These are phyloP conservation scores for Elachura formosa DNA, from an alignment of 2,113 vertebrate genomes.

Conservation along the genomic window DNA sequence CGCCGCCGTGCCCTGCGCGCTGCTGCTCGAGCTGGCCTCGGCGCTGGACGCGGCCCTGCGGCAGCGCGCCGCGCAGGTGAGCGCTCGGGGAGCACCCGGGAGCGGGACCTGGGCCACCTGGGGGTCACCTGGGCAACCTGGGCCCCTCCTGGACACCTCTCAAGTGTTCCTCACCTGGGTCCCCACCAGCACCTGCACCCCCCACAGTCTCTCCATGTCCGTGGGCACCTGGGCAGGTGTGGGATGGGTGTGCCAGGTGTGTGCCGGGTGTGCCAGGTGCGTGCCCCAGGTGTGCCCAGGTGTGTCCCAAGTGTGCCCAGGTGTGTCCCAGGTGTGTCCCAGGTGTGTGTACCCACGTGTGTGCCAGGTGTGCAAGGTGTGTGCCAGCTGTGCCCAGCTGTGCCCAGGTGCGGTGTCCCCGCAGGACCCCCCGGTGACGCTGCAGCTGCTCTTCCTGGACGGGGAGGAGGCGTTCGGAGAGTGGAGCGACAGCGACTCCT, in stretches of 20 bases:
- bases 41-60: conserved; percentile 67
- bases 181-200: too few relatives aligned
- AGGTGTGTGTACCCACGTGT: not conserved
- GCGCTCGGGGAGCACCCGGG: too few relatives aligned
- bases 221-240: not conserved
- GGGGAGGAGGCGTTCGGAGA: conserved; percentile 86
- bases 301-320: too few relatives aligned
- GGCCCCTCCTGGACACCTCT: too few relatives aligned
- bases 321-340: not conserved
- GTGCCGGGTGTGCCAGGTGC: too few relatives aligned
- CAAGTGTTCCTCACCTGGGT: too few relatives aligned
- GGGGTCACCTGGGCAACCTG: too few relatives aligned
- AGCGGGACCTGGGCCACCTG: too few relatives aligned
- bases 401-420: not conserved
- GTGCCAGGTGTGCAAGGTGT: not conserved
- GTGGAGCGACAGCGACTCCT: conserved; percentile 83
- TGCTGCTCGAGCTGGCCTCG: conserved; percentile 80
- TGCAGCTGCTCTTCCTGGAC: conserved; percentile 88
- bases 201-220: too few relatives aligned
- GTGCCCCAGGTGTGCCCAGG: too few relatives aligned
- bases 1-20: conserved; percentile 84
- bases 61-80: too few relatives aligned
- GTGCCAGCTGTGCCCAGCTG: not conserved
- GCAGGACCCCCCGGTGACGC: conserved; percentile 60
- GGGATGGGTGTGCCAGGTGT: too few relatives aligned